Evolutionary conservation across 2,113 vertebrate genomes (phyloP).

Genomic region (Phasianus colchicus): DNA sequence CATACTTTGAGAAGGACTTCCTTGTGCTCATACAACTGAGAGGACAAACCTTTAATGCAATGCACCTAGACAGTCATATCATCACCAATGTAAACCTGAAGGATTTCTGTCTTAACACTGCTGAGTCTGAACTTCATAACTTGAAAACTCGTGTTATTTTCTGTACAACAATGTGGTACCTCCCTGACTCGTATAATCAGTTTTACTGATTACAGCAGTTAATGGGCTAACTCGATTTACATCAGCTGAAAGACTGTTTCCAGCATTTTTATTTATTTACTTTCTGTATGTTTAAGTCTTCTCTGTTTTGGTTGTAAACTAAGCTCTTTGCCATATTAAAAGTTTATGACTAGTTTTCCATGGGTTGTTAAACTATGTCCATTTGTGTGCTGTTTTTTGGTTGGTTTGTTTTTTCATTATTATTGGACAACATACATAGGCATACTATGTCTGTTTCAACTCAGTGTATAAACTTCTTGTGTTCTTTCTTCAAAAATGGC

Average conservation of each 20-base stretch:
- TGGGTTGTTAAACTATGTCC: background rate
- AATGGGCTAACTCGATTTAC: conserved; percentile 32
- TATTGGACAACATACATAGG: background rate
- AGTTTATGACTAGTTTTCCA: conserved; percentile 14
- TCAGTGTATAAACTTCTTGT: background rate
- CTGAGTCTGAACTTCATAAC: background rate
- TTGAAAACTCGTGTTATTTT: conserved; percentile 43
- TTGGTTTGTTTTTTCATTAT: background rate
- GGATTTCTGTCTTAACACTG: conserved; percentile 10
- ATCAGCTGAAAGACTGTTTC: background rate
- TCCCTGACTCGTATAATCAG: conserved; percentile 1
- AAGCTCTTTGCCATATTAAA: background rate
- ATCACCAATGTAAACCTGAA: conserved; percentile 22
- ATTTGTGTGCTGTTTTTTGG: background rate
- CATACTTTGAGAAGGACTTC: conserved; percentile 11
- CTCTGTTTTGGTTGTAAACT: background rate
- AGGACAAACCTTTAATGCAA: conserved; percentile 33
- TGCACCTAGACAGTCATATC: background rate
- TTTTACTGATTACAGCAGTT: conserved; percentile 33
- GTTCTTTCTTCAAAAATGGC: background rate
- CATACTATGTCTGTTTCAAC: background rate
- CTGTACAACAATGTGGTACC: background rate
- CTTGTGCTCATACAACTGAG: background rate
- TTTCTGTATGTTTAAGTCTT: background rate
- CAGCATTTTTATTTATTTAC: background rate